Conservation (phyloP, 2,113 vertebrate genomes). For the Poeciliopsis turrubarensis region DNA sequence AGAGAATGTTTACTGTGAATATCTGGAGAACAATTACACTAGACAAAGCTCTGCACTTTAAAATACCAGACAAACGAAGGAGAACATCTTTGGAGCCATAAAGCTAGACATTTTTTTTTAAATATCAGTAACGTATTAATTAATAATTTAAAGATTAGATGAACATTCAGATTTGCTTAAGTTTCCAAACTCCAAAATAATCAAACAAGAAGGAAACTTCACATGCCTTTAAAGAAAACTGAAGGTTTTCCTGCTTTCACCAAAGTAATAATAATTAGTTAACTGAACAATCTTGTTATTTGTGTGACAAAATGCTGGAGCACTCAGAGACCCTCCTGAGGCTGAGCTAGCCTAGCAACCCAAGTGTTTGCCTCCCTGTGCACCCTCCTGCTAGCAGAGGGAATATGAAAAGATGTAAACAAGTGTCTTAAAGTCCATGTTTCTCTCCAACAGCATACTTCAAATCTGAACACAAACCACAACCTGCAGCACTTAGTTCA, state of each 20-base stretch:
- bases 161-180: no score
- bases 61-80: not conserved
- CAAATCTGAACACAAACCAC: not conserved
- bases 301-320: constrained; percentile 24
- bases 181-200: not conserved
- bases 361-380: constrained; percentile 40
- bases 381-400: constrained; percentile 38
- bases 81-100: not conserved
- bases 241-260: not conserved
- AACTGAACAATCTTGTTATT: constrained; percentile 10
- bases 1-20: not conserved
- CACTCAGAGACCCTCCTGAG: constrained; percentile 30
- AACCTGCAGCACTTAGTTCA: constrained; percentile 1
- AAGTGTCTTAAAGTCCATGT: constrained; percentile 27
- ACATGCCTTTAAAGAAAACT: not conserved
- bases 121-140: not conserved
- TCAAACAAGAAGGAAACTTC: not conserved
- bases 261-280: not conserved
- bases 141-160: not conserved
- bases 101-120: not conserved
- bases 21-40: not conserved
- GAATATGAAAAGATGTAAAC: constrained; percentile 64
- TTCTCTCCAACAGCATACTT: constrained; percentile 11
- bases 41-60: not conserved
- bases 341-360: constrained; percentile 63